Conservation (phyloP, 2,797 vertebrate species). For the Phrynocephalus forsythii region DNA sequence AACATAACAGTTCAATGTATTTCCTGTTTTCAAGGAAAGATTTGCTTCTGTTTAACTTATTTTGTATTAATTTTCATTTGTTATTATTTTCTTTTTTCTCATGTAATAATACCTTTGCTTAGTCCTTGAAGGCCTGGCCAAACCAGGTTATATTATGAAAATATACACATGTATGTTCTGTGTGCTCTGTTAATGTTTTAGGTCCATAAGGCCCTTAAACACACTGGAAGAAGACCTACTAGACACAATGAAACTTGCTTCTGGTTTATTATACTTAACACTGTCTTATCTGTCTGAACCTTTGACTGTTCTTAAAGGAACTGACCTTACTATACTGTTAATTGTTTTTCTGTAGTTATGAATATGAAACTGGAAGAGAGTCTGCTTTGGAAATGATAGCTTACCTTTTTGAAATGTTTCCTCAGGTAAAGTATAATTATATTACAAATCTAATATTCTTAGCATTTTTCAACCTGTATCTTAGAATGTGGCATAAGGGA, state of each 20-base stretch:
- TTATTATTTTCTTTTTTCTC: too few species aligned
- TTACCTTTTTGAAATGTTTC: constrained; percentile 90
- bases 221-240: background rate
- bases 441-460: background rate
- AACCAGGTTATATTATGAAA: background rate
- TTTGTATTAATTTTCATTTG: too few species aligned
- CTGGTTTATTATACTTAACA: background rate
- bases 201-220: background rate
- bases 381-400: constrained; percentile 93
- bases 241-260: background rate
- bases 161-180: background rate
- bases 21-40: too few species aligned
- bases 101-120: too few species aligned
- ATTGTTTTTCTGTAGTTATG: constrained; percentile 80
- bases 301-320: background rate
- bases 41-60: too few species aligned
- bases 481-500: background rate
- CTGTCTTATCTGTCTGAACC: background rate
- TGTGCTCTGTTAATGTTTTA: background rate
- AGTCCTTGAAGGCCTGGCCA: background rate
- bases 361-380: constrained; percentile 93
- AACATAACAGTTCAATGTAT: too few species aligned
- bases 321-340: constrained; percentile 39
- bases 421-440: constrained; percentile 81
- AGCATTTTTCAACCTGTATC: background rate